phyloP scores from a whole-genome alignment of 2,797 vertebrate species.

The Scolopax rusticola region DNA sequence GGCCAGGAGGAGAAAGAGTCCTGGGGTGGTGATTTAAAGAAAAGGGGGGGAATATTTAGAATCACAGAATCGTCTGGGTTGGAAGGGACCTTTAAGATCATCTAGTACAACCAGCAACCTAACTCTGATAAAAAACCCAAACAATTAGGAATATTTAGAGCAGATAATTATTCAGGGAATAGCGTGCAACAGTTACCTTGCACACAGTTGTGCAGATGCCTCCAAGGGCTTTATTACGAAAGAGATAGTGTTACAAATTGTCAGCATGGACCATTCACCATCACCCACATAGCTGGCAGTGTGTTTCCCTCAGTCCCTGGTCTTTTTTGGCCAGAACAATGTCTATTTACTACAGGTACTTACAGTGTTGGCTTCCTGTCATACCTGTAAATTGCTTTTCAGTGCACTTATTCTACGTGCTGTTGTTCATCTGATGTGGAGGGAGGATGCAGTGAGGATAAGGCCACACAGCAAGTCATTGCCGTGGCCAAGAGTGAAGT shows the following conservation, averaged over 20 bases:
- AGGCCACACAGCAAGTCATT: not conserved
- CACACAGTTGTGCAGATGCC: constrained; percentile 58
- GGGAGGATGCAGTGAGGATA: not conserved
- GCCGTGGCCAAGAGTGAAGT: not conserved
- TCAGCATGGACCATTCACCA: not conserved
- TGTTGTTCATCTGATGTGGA: not conserved
- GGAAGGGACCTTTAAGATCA: no score
- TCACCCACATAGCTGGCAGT: not conserved
- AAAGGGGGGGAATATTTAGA: not conserved
- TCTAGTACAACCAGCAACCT: no score
- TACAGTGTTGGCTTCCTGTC: not conserved
- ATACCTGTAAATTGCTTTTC: not conserved
- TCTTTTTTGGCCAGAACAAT: not conserved
- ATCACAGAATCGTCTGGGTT: no score
- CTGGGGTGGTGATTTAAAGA: not conserved
- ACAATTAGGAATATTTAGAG: not conserved
- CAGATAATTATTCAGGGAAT: constrained; percentile 17
- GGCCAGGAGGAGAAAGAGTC: not conserved
- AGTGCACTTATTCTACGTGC: fast-evolving
- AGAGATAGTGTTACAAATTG: constrained; percentile 21
- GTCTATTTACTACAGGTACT: not conserved
- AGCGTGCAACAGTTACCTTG: constrained; percentile 31
- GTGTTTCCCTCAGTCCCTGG: fast-evolving
- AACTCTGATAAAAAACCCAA: no score
- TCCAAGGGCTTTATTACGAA: not conserved